Evolutionary conservation across 2,797 vertebrate species (phyloP), one percentile per base, ranked within the genome.

Genomic region (Hozukius guyotensis): DNA sequence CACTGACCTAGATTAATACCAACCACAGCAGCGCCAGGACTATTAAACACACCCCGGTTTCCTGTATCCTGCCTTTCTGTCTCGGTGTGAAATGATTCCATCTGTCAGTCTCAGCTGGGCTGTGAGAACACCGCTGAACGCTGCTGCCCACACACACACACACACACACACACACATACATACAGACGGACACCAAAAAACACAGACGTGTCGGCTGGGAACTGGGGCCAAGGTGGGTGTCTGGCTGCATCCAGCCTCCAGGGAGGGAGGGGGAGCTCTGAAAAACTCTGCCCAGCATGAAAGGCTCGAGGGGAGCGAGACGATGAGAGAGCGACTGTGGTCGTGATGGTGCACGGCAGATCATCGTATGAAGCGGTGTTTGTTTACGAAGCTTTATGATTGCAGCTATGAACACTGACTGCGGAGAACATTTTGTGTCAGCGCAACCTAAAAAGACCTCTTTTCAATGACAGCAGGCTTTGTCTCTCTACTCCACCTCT

Each of bases 51-150:
- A 89, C 88, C 91, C 85, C 52, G 55, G 89, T 83, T 94, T 94
- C 92, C 92, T 92, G 93, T 91, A 93, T 92, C 92, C 94, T 89
- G 91, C 89, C 87, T 92, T 85, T 92, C 89, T 90, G 91, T 91
- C 92, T 91, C 83, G 81, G 92, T 93, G 92, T 92, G 92, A 94
- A 94, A 93, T 93, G 89, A 93, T 93, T 95, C 93, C 94, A 95
- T 95, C 94, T 95, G 95, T 93, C 91, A 92, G 91, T 90, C 91
- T 94, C 91, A 93, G 91, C 90, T 92, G 90, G 89, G 88, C 86
- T 92, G 92, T 87, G 87, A 92, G 92, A 93, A 91, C 87, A 82
- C 79, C 20, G 22, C 85, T 73, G 78, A 90, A 90, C 8, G 18
- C 84, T 82, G 76, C 83, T 78, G 83, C 91, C 76, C 68, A 65